Evolutionary conservation across 2,888 invertebrate genomes (phyloP).

Genomic region (Diarsia mendica): DNA sequence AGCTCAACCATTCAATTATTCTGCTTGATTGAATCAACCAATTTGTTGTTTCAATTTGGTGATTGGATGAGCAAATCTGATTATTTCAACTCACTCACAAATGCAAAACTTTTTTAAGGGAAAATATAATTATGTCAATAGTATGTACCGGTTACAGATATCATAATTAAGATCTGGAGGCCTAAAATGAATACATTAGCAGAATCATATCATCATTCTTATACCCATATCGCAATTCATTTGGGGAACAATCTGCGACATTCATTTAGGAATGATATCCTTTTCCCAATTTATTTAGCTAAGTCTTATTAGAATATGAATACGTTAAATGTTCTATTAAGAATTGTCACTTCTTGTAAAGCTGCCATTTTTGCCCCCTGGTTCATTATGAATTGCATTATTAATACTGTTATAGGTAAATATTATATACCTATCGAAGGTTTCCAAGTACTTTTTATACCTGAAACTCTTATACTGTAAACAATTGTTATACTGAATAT

Average conservation of each 20-base stretch:
- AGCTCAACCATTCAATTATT: slow-evolving; percentile 21
- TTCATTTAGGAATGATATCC: too few relatives aligned
- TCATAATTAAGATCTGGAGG: background rate
- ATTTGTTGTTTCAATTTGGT: slow-evolving; percentile 8
- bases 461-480: too few relatives aligned
- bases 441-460: background rate
- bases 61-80: background rate
- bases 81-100: background rate
- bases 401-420: background rate
- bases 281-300: too few relatives aligned
- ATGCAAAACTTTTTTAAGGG: background rate
- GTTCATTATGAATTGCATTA: background rate
- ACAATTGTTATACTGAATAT: too few relatives aligned
- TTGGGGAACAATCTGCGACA: too few relatives aligned
- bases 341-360: too few relatives aligned
- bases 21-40: background rate
- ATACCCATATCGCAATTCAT: too few relatives aligned
- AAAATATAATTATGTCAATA: background rate
- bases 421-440: background rate
- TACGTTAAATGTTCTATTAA: too few relatives aligned
- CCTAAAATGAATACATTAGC: too few relatives aligned
- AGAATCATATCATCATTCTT: too few relatives aligned
- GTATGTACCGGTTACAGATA: background rate
- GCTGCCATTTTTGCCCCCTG: too few relatives aligned
- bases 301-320: too few relatives aligned